Evolutionary conservation across 2,797 vertebrate species (phyloP).

Genomic region (Odontamblyopus lacepedii): DNA sequence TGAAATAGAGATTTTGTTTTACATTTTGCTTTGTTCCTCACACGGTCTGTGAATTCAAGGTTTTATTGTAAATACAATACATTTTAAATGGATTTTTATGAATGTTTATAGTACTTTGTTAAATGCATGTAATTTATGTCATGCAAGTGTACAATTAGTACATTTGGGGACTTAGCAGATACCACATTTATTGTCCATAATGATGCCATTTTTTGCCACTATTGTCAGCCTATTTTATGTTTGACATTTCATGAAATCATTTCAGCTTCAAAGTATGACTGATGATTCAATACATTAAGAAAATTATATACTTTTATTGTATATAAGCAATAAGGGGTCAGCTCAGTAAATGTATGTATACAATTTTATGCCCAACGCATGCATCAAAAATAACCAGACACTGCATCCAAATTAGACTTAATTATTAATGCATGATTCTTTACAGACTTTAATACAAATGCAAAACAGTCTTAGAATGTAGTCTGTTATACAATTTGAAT

Average conservation of each 20-base stretch:
- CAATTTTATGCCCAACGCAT: background rate
- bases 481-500: constrained; percentile 2
- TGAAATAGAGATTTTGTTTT: constrained; percentile 1
- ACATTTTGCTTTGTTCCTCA: background rate
- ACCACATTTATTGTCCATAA: background rate
- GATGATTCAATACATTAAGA: constrained; percentile 1
- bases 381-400: constrained; percentile 1
- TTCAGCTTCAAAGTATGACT: background rate
- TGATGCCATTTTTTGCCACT: background rate
- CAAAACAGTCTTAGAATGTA: constrained; percentile 3
- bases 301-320: background rate
- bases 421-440: background rate
- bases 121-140: constrained; percentile 29
- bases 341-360: background rate
- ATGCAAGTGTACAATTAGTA: background rate
- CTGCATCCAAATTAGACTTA: background rate
- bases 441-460: background rate
- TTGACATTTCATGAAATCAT: background rate
- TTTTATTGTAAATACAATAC: constrained; percentile 65
- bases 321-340: background rate
- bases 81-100: constrained; percentile 64
- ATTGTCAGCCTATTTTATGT: background rate
- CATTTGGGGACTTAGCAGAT: background rate
- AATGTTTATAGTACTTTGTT: constrained; percentile 69
- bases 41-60: background rate